Evolutionary conservation across 2,888 invertebrate species (phyloP).

Genomic region (Brachyptera risi): DNA sequence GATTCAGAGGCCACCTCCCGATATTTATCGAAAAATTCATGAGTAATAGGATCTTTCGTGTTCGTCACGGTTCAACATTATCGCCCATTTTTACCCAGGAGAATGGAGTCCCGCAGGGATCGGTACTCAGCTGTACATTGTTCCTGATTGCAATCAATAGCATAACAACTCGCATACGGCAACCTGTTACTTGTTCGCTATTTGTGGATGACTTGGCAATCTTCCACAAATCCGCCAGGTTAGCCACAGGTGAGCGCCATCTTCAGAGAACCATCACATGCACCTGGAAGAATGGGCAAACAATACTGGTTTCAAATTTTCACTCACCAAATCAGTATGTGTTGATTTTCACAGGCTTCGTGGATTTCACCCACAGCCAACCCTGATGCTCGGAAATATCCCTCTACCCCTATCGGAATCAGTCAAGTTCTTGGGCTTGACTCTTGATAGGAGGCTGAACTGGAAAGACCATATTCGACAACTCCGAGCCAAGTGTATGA

Average conservation of each 20-base stretch:
- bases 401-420: background rate
- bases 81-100: slow-evolving; percentile 1
- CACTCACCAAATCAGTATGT: slow-evolving; percentile 2
- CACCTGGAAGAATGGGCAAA: slow-evolving; percentile 3
- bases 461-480: slow-evolving; percentile 10
- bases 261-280: slow-evolving; percentile 12
- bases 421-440: slow-evolving; percentile 9
- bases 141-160: slow-evolving; percentile 24
- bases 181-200: slow-evolving; percentile 9
- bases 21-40: slow-evolving; percentile 26
- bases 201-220: slow-evolving; percentile 23
- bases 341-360: slow-evolving; percentile 13
- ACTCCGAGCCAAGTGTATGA: background rate
- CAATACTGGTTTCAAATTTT: slow-evolving; percentile 17
- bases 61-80: background rate
- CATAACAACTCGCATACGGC: background rate
- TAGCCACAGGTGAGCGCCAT: background rate
- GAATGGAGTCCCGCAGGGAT: slow-evolving; percentile 27
- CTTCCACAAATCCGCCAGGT: background rate
- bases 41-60: slow-evolving; percentile 11
- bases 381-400: slow-evolving; percentile 4
- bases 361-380: background rate
- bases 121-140: slow-evolving; percentile 21
- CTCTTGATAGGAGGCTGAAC: slow-evolving; percentile 8
- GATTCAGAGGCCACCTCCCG: slow-evolving; percentile 30